These are phyloP conservation scores for Pipa parva DNA, from an alignment of 2,113 vertebrate genomes.

Conservation along the genomic window DNA sequence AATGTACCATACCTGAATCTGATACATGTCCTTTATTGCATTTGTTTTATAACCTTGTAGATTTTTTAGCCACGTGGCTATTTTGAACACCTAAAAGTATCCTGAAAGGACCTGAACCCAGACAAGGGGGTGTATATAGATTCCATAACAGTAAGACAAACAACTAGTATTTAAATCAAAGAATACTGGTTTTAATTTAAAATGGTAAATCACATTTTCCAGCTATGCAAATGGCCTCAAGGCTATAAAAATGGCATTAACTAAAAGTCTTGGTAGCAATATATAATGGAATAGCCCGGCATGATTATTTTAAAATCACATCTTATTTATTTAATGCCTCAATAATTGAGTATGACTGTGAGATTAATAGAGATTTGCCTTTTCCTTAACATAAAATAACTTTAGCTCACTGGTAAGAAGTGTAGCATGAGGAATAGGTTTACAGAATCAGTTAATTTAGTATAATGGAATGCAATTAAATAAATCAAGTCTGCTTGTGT, in stretches of 20 bases:
- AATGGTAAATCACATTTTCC: conserved; percentile 18
- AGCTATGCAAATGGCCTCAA: conserved; percentile 16
- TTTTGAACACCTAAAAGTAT: conserved; percentile 2
- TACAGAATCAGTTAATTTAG: neutral
- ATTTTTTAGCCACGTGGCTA: neutral
- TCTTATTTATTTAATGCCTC: conserved; percentile 11
- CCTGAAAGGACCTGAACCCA: neutral
- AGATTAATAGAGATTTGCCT: conserved; percentile 24
- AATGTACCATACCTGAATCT: conserved; percentile 27
- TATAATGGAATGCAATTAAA: neutral
- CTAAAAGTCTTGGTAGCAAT: neutral
- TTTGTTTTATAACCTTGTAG: neutral
- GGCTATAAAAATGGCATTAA: conserved; percentile 21
- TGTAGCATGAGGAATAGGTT: neutral
- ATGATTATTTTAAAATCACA: conserved; percentile 15
- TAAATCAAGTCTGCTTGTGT: neutral
- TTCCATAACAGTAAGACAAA: neutral
- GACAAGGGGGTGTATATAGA: neutral
- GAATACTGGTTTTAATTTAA: conserved; percentile 28
- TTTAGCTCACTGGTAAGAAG: neutral
- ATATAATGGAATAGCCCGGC: conserved; percentile 2
- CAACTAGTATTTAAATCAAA: conserved; percentile 8
- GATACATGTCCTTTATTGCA: conserved; percentile 15
- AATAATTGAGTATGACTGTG: conserved; percentile 18
- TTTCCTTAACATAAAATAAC: neutral